Evolutionary conservation across 2,113 vertebrate species (phyloP).

Genomic region (Mormyrus iriodes): DNA sequence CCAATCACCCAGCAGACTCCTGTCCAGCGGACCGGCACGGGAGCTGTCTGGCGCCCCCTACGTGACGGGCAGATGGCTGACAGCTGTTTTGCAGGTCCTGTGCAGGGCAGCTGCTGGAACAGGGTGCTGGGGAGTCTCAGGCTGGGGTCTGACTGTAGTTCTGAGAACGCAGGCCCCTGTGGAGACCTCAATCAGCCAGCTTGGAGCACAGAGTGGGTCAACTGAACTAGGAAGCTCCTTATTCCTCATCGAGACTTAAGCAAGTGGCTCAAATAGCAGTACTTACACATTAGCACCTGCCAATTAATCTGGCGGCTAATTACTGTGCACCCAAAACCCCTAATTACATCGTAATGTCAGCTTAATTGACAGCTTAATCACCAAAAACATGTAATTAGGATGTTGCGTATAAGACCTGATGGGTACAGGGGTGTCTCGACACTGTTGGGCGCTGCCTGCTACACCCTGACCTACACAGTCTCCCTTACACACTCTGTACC

Average conservation of each 20-base stretch:
- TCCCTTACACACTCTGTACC: neutral
- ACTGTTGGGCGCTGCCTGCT: neutral
- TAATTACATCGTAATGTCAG: conserved; percentile 2
- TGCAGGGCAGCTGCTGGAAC: neutral
- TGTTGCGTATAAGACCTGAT: neutral
- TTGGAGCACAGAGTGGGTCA: neutral
- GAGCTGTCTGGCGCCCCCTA: neutral
- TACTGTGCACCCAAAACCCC: neutral
- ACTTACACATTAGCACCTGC: neutral
- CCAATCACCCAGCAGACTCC: neutral
- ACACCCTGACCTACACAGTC: neutral
- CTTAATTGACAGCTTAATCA: neutral
- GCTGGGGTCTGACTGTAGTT: neutral
- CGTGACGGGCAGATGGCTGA: neutral
- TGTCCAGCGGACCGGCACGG: neutral
- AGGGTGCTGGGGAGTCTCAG: neutral
- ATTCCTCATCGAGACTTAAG: neutral
- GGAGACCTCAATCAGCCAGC: neutral
- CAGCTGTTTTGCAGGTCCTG: neutral
- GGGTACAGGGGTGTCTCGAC: neutral
- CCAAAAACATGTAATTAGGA: neutral
- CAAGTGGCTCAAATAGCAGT: neutral
- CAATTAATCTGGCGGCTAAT: neutral
- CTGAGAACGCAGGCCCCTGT: neutral
- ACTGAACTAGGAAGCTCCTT: neutral